Conservation (phyloP, 2,888 invertebrate species). For the Aricia artaxerxes region DNA sequence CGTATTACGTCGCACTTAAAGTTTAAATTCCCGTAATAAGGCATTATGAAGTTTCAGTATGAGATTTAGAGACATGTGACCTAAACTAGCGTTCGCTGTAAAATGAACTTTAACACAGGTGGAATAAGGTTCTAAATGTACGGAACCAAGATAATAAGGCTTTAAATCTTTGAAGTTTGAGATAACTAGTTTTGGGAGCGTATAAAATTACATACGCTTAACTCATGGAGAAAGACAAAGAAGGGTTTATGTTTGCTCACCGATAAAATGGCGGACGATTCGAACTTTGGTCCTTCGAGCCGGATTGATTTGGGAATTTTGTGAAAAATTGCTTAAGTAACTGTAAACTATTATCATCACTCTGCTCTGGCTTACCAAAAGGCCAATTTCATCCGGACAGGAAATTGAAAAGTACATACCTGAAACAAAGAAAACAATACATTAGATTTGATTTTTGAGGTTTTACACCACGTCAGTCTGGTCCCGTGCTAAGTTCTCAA, state of each 20-base stretch:
- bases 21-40: neutral
- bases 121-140: neutral
- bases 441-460: neutral
- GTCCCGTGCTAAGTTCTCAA: too few species aligned
- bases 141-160: neutral
- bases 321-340: neutral
- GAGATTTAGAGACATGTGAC: neutral
- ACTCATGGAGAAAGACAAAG: neutral
- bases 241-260: neutral
- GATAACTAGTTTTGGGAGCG: conserved; percentile 46
- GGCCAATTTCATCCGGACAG: too few species aligned
- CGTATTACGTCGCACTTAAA: neutral
- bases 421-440: neutral
- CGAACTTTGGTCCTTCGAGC: neutral
- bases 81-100: neutral
- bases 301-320: neutral
- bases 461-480: too few species aligned
- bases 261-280: neutral
- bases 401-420: neutral
- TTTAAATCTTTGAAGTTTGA: conserved; percentile 43
- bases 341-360: neutral
- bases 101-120: neutral
- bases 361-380: too few species aligned
- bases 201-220: conserved; percentile 10
- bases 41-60: neutral